Evolutionary conservation across 37 sponge, comb jelly and placozoan species (phyloP).

Genomic region (Agelas oroides): DNA sequence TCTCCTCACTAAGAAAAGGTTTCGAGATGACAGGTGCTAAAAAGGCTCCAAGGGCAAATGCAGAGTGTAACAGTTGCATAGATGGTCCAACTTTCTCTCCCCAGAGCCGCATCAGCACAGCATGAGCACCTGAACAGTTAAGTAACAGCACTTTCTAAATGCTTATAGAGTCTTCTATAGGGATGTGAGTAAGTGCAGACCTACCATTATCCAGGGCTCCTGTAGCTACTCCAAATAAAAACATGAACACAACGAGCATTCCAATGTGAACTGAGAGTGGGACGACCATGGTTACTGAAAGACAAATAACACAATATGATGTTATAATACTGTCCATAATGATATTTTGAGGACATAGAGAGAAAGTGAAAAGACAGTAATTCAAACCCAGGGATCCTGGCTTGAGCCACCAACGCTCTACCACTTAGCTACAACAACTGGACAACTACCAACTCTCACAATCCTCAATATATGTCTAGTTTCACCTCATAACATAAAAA

Average conservation of each 20-base stretch:
- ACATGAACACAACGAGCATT: conserved; percentile 49
- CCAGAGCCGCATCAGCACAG: conserved; percentile 66
- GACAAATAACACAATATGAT: not conserved
- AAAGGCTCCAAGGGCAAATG: conserved; percentile 68
- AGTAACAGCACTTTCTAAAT: not conserved
- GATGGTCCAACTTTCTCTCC: conserved; percentile 57
- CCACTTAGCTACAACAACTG: too few species aligned
- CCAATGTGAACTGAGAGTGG: conserved; percentile 48
- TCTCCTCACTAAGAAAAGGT: conserved; percentile 48
- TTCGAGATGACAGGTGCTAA: conserved; percentile 67
- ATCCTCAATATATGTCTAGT: too few species aligned
- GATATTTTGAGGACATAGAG: too few species aligned
- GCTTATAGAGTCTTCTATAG: too few species aligned
- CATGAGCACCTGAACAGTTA: conserved; percentile 54
- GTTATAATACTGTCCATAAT: too few species aligned
- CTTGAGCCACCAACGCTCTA: too few species aligned
- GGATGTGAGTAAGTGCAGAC: not conserved
- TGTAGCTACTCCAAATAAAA: conserved; percentile 45
- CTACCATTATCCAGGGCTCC: conserved; percentile 70
- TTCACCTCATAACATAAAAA: too few species aligned
- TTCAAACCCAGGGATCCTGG: too few species aligned
- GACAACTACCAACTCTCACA: too few species aligned
- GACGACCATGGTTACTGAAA: conserved; percentile 31
- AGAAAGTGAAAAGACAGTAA: too few species aligned
- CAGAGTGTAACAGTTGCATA: conserved; percentile 68